These are phyloP conservation scores for Dorcus parallelipipedus DNA, from an alignment of 2,888 invertebrate genomes.

Conservation along the genomic window DNA sequence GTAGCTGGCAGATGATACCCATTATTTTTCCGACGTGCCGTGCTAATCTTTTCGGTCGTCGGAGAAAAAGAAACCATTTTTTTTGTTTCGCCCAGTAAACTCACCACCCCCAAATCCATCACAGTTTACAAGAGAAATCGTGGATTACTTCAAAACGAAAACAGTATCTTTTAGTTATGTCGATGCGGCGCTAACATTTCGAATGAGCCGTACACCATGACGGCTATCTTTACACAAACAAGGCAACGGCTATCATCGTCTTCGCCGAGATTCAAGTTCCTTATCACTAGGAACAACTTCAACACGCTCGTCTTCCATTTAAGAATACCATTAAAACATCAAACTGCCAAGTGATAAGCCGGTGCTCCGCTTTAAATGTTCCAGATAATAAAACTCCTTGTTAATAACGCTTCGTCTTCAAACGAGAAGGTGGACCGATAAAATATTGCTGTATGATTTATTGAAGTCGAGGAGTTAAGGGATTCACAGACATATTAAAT, in stretches of 20 bases:
- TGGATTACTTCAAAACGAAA: too few relatives aligned
- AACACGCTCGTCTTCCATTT: constrained; percentile 22
- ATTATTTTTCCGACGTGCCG: background rate
- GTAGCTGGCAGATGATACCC: background rate
- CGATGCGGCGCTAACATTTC: background rate
- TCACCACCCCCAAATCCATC: too few relatives aligned
- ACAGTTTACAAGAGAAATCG: too few relatives aligned
- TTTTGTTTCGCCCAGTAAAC: too few relatives aligned
- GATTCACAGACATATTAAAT: too few relatives aligned
- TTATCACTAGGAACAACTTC: constrained; percentile 1
- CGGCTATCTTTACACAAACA: background rate
- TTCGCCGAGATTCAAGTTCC: background rate
- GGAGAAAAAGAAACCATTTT: too few relatives aligned
- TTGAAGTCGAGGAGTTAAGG: too few relatives aligned
- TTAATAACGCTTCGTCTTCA: constrained; percentile 17
- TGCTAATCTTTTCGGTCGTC: background rate
- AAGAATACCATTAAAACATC: constrained; percentile 21
- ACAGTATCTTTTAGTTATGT: too few relatives aligned
- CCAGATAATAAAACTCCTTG: constrained; percentile 19
- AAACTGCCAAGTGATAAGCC: constrained; percentile 21
- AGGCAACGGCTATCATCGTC: background rate
- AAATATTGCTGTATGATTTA: too few relatives aligned
- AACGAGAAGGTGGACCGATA: too few relatives aligned
- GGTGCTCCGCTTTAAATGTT: constrained; percentile 17
- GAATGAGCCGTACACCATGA: background rate